Percentiles rank a stretch among this genome's conserved stretches.
phyloP scores from a whole-genome alignment of 2,797 vertebrate genomes.

The Arnoldichthys spilopterus region DNA sequence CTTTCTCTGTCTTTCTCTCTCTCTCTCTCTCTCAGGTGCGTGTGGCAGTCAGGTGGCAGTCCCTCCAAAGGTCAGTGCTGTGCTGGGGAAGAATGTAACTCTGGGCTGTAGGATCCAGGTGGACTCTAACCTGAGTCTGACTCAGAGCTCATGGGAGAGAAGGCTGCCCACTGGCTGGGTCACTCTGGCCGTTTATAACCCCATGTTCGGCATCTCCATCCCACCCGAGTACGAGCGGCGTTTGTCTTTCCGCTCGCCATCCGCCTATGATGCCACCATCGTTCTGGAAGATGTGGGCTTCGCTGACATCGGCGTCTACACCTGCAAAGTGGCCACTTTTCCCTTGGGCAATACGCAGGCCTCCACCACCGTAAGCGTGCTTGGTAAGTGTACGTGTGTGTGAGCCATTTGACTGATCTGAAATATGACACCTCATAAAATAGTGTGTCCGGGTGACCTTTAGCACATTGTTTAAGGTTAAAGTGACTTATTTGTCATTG shows the following conservation, averaged over 20 bases:
- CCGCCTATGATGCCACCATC: constrained; percentile 91
- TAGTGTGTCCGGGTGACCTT: too few species aligned
- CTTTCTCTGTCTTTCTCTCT: constrained; percentile 42
- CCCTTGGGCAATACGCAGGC: constrained; percentile 94
- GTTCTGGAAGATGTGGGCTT: constrained; percentile 90
- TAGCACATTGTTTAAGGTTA: too few species aligned
- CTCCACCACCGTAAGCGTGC: constrained; percentile 87
- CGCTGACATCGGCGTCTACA: constrained; percentile 90
- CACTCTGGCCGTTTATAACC: constrained; percentile 94
- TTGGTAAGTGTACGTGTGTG: constrained; percentile 80
- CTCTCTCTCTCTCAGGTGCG: constrained; percentile 75
- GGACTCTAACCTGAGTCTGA: constrained; percentile 88
- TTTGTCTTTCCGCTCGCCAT: constrained; percentile 89
- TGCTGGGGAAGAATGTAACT: constrained; percentile 94
- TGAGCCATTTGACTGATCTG: too few species aligned
- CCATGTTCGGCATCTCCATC: constrained; percentile 90
- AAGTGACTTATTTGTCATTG: too few species aligned
- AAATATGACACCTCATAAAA: too few species aligned
- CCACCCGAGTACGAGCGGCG: constrained; percentile 86
- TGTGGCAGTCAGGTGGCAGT: constrained; percentile 89
- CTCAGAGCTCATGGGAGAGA: constrained; percentile 96
- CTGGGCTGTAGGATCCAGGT: constrained; percentile 92
- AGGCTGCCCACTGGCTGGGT: constrained; percentile 83
- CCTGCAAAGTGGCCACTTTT: constrained; percentile 96
- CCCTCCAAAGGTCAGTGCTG: constrained; percentile 87